phyloP scores from a whole-genome alignment of 2,113 vertebrate species.

The Dipodomys spectabilis region DNA sequence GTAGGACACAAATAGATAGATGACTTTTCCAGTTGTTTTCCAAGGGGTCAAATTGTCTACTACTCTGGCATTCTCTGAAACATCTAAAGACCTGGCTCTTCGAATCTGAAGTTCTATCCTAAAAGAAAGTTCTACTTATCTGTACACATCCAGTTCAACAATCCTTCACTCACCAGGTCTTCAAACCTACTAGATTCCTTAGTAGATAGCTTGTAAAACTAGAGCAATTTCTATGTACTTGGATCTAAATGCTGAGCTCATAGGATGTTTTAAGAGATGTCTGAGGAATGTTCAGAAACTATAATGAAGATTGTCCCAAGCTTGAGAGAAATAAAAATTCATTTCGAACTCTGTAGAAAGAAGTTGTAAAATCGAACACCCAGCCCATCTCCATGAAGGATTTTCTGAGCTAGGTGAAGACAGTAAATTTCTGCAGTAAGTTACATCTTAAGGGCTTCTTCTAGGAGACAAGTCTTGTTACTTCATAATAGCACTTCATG shows the following conservation, averaged over 20 bases:
- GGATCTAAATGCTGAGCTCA: not conserved
- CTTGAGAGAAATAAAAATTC: slow-evolving; percentile 10
- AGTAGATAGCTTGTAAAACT: not conserved
- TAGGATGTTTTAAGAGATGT: not conserved
- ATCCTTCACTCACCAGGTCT: not conserved
- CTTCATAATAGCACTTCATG: not conserved
- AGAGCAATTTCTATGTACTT: not conserved
- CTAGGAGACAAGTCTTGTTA: not conserved
- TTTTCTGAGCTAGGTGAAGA: not conserved
- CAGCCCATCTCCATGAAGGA: not conserved
- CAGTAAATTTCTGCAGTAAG: not conserved
- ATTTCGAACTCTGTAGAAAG: not conserved
- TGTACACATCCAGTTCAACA: not conserved
- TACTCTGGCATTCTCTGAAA: not conserved
- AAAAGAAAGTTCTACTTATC: not conserved
- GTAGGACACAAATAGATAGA: not conserved
- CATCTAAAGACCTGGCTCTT: not conserved
- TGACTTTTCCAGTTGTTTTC: slow-evolving; percentile 7
- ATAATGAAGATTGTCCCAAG: slow-evolving; percentile 20
- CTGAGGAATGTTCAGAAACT: not conserved
- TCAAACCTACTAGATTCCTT: not conserved
- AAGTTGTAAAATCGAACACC: not conserved
- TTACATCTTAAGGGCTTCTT: not conserved
- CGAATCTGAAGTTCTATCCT: not conserved
- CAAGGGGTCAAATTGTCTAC: slow-evolving; percentile 17